Evolutionary conservation across 1,140 invertebrate species (phyloP).

Genomic region (Frieseomelitta varia): DNA sequence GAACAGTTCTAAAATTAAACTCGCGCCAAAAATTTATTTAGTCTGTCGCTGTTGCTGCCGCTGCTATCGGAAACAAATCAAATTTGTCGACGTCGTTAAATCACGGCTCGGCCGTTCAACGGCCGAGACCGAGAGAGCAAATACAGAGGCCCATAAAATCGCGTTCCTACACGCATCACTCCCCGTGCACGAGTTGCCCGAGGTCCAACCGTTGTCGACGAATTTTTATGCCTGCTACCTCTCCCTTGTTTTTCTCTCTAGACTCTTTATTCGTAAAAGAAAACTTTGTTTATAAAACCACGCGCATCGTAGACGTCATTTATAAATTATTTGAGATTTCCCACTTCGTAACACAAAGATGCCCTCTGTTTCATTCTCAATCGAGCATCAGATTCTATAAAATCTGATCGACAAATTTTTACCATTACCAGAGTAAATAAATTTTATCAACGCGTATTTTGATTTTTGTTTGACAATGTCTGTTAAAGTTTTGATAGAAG

Average conservation of each 20-base stretch:
- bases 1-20: slow-evolving; percentile 6
- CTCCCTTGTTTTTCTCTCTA: not conserved
- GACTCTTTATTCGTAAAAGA: not conserved
- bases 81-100: slow-evolving; percentile 69
- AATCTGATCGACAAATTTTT: slow-evolving; percentile 23
- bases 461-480: accelerated
- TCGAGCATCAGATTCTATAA: not conserved
- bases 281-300: not conserved
- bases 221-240: slow-evolving; percentile 27
- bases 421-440: not conserved
- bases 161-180: slow-evolving; percentile 36
- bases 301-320: not conserved
- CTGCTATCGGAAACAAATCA: slow-evolving; percentile 60
- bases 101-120: slow-evolving; percentile 48
- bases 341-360: slow-evolving; percentile 1
- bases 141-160: slow-evolving; percentile 45
- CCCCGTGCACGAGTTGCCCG: not conserved
- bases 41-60: slow-evolving; percentile 26
- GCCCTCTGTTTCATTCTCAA: slow-evolving; percentile 1
- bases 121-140: slow-evolving; percentile 12
- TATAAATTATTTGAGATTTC: not conserved
- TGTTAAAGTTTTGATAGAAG: no score
- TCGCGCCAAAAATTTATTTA: slow-evolving; percentile 45
- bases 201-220: slow-evolving; percentile 19
- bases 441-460: not conserved